Evolutionary conservation across 2,797 vertebrate genomes (phyloP).

Genomic region (Poecilia velifera): DNA sequence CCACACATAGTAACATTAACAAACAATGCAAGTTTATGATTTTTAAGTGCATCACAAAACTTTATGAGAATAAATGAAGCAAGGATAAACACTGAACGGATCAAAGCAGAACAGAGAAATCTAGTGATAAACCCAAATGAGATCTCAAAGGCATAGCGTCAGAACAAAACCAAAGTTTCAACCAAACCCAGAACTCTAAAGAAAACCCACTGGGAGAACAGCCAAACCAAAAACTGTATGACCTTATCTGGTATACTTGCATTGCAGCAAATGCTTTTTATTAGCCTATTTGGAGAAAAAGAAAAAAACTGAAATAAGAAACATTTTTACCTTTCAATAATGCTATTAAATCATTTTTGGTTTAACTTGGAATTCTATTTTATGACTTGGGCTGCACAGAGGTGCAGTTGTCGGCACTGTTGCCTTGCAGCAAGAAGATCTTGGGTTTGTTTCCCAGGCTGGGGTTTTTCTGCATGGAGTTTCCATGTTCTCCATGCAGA

Average conservation of each 20-base stretch:
- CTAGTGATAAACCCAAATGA: neutral
- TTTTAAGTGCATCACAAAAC: neutral
- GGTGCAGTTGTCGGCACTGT: too few species aligned
- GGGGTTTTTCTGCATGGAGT: too few species aligned
- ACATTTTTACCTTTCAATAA: too few species aligned
- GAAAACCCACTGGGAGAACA: neutral
- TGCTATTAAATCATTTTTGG: too few species aligned
- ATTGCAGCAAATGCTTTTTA: neutral
- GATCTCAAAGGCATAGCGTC: neutral
- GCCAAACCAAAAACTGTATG: neutral
- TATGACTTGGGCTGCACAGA: too few species aligned
- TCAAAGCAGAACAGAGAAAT: neutral
- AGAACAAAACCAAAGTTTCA: neutral
- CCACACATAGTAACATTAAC: neutral
- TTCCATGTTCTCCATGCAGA: too few species aligned
- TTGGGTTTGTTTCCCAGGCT: too few species aligned
- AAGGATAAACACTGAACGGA: neutral
- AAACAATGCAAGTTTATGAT: neutral
- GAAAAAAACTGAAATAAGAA: neutral
- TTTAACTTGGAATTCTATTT: neutral
- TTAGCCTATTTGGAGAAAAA: neutral
- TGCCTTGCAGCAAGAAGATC: too few species aligned
- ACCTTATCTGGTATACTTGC: neutral
- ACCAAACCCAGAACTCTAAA: neutral
- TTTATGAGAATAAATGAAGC: neutral